phyloP scores from a whole-genome alignment of 2,113 vertebrate species.

The Corapipo altera region DNA sequence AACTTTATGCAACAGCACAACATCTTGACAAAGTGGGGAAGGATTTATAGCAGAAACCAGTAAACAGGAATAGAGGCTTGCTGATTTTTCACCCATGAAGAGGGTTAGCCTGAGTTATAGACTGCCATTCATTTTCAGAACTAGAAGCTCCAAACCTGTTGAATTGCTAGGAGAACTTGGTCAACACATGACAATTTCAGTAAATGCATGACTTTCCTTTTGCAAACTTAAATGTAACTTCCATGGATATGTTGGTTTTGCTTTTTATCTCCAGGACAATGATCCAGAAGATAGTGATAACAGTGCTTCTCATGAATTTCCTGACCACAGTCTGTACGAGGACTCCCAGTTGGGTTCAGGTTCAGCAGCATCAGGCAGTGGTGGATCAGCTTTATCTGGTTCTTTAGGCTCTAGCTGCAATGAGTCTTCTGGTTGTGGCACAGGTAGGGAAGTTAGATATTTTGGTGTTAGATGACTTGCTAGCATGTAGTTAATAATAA shows the following conservation, averaged over 20 bases:
- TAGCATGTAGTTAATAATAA: background rate
- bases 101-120: background rate
- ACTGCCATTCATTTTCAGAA: background rate
- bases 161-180: background rate
- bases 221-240: constrained; percentile 1
- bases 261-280: constrained; percentile 64
- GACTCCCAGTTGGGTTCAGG: constrained; percentile 72
- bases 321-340: constrained; percentile 62
- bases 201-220: background rate
- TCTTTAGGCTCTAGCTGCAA: constrained; percentile 69
- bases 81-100: background rate
- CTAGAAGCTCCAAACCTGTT: background rate
- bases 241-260: constrained; percentile 4
- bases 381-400: constrained; percentile 70
- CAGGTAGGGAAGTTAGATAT: constrained; percentile 55
- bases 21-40: constrained; percentile 1
- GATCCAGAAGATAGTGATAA: constrained; percentile 60
- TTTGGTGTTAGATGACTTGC: background rate
- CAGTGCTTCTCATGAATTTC: constrained; percentile 71
- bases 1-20: background rate
- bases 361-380: constrained; percentile 79
- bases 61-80: background rate
- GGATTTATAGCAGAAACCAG: background rate
- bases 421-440: constrained; percentile 73
- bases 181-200: background rate